These are phyloP conservation scores for Eulemur macaco DNA, from an alignment of 2,113 vertebrate species.

Conservation along the genomic window DNA sequence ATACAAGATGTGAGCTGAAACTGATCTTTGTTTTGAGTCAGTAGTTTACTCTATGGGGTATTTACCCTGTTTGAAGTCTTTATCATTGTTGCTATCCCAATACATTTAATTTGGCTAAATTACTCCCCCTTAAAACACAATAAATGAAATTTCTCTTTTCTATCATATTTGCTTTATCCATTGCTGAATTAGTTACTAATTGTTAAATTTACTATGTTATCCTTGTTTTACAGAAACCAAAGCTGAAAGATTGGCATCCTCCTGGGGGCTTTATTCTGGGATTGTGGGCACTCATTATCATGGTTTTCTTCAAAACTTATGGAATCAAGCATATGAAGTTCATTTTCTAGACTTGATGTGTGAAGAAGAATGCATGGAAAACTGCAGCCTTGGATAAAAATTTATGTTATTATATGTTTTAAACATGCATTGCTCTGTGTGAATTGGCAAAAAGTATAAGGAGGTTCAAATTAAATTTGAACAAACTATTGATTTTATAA, in stretches of 20 bases:
- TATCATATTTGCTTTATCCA: neutral
- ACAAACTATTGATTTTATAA: constrained; percentile 28
- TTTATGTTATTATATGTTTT: neutral
- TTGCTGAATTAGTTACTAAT: neutral
- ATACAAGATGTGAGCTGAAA: neutral
- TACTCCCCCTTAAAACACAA: neutral
- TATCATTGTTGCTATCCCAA: neutral
- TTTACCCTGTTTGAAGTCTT: neutral
- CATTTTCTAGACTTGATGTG: constrained; percentile 88
- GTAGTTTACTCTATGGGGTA: neutral
- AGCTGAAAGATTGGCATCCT: constrained; percentile 97
- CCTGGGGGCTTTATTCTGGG: constrained; percentile 98
- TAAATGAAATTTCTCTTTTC: neutral
- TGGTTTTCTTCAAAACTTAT: constrained; percentile 98
- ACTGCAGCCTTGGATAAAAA: neutral
- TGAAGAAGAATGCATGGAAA: constrained; percentile 18
- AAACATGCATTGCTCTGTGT: constrained; percentile 17
- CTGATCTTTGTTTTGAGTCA: neutral
- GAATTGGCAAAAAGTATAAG: constrained; percentile 38
- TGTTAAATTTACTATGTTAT: neutral
- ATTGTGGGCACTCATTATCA: constrained; percentile 96
- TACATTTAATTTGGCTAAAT: neutral
- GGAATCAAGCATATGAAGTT: constrained; percentile 98
- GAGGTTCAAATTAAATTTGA: constrained; percentile 24
- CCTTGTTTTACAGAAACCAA: constrained; percentile 91